Evolutionary conservation across 1,140 invertebrate genomes (phyloP).

Genomic region (Sweltsa coloradensis): DNA sequence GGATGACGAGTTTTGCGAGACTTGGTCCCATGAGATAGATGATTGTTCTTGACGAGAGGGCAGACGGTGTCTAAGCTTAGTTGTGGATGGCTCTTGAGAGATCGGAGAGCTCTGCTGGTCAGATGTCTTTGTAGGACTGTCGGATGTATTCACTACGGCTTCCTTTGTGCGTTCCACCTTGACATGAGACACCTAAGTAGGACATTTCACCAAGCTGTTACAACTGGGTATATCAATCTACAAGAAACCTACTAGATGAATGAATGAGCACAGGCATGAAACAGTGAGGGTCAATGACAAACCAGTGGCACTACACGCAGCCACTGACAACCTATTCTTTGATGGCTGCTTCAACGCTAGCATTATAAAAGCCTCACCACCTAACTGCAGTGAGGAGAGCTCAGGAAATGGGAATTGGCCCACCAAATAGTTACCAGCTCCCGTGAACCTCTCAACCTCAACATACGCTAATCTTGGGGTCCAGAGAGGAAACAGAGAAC

Average conservation of each 20-base stretch:
- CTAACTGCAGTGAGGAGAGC: no score
- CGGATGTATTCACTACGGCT: constrained; percentile 10
- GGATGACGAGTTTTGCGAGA: constrained; percentile 4
- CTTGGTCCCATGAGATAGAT: neutral
- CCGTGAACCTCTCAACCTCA: no score
- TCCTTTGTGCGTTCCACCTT: constrained; percentile 32
- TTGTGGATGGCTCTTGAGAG: constrained; percentile 4
- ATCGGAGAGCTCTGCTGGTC: neutral
- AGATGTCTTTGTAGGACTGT: constrained; percentile 7
- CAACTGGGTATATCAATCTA: neutral
- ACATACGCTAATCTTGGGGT: no score
- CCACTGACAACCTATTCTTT: neutral
- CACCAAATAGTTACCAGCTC: no score
- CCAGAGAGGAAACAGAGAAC: no score
- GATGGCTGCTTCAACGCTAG: no score
- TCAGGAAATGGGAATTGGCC: no score
- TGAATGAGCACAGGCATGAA: neutral
- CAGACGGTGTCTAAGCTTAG: neutral
- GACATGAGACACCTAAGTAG: constrained; percentile 27
- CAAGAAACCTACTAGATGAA: neutral
- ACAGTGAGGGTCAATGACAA: neutral
- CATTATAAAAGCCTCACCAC: no score
- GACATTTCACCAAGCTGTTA: neutral
- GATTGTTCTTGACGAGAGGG: neutral
- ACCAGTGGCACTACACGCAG: neutral